phyloP scores from a whole-genome alignment of 1,140 invertebrate genomes.

The Calliopsis andreniformis region DNA sequence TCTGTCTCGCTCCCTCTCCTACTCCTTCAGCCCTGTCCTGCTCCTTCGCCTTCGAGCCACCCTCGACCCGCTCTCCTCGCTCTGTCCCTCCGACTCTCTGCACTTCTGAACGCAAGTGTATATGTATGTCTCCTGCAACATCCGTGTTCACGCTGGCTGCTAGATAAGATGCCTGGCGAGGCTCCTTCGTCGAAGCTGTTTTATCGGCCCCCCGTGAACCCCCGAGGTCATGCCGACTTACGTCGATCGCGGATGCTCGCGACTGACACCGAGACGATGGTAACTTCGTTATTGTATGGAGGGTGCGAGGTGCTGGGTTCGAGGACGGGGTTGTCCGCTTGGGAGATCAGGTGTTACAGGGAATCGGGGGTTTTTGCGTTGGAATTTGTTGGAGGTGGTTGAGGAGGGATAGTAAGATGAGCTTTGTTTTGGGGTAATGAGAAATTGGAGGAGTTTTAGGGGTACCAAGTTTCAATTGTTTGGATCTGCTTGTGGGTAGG shows the following conservation, averaged over 20 bases:
- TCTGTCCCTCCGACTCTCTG: slow-evolving; percentile 27
- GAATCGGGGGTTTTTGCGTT: too few species aligned
- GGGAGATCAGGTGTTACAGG: too few species aligned
- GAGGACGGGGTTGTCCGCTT: too few species aligned
- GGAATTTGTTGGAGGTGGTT: too few species aligned
- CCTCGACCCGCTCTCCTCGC: slow-evolving; percentile 10
- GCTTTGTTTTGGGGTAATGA: too few species aligned
- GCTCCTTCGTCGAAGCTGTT: slow-evolving; percentile 37
- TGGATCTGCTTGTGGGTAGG: too few species aligned
- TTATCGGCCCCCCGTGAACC: slow-evolving; percentile 22
- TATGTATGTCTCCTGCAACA: slow-evolving; percentile 18
- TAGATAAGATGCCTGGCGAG: slow-evolving; percentile 62
- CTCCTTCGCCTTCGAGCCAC: slow-evolving; percentile 34
- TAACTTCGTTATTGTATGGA: background rate
- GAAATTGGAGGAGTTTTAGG: too few species aligned
- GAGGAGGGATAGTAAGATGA: too few species aligned
- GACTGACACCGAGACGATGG: background rate
- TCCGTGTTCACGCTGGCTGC: slow-evolving; percentile 51
- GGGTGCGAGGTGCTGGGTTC: background rate
- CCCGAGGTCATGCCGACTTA: background rate
- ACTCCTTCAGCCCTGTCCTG: slow-evolving; percentile 29
- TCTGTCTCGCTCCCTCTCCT: slow-evolving; percentile 35
- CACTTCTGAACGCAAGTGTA: slow-evolving; percentile 24
- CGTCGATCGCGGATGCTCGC: background rate
- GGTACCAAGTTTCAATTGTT: too few species aligned